Percentiles rank a stretch among this genome's conserved stretches.
These are phyloP conservation scores for Eurystomus glaucurus DNA, from an alignment of 2,797 vertebrate genomes.

Conservation along the genomic window DNA sequence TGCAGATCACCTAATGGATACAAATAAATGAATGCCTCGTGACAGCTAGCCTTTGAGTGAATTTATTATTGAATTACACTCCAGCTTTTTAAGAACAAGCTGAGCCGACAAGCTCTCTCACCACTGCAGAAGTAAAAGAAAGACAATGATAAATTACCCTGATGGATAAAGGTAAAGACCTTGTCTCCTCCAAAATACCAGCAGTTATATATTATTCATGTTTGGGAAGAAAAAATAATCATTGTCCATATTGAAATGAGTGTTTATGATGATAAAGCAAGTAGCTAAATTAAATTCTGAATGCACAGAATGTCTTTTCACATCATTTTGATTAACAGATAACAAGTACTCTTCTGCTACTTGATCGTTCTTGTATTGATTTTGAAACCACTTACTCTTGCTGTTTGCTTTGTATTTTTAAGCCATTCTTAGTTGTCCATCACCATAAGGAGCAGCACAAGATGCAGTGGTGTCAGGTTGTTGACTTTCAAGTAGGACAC, in stretches of 20 bases:
- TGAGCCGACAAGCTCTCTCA: conserved; percentile 77
- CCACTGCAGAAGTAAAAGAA: conserved; percentile 51
- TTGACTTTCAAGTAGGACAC: conserved; percentile 37
- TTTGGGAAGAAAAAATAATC: conserved; percentile 67
- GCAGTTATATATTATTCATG: conserved; percentile 82
- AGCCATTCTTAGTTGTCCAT: conserved; percentile 65
- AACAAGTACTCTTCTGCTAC: conserved; percentile 75
- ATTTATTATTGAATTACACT: conserved; percentile 85
- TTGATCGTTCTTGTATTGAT: conserved; percentile 83
- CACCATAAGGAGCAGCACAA: conserved; percentile 48
- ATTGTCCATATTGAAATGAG: conserved; percentile 75
- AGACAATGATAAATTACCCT: conserved; percentile 82
- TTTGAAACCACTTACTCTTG: conserved; percentile 73
- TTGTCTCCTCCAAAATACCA: conserved; percentile 78
- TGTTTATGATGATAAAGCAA: conserved; percentile 81
- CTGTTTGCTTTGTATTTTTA: conserved; percentile 76
- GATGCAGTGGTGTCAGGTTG: background rate
- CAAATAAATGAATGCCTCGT: conserved; percentile 77
- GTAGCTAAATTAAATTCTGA: conserved; percentile 70
- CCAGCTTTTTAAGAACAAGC: conserved; percentile 80
- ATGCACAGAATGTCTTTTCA: conserved; percentile 60
- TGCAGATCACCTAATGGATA: conserved; percentile 76
- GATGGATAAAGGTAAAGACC: conserved; percentile 77
- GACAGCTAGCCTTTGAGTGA: conserved; percentile 78
- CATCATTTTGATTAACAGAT: conserved; percentile 79